phyloP scores from a whole-genome alignment of 1,140 invertebrate genomes.

The Drosophila asahinai region DNA sequence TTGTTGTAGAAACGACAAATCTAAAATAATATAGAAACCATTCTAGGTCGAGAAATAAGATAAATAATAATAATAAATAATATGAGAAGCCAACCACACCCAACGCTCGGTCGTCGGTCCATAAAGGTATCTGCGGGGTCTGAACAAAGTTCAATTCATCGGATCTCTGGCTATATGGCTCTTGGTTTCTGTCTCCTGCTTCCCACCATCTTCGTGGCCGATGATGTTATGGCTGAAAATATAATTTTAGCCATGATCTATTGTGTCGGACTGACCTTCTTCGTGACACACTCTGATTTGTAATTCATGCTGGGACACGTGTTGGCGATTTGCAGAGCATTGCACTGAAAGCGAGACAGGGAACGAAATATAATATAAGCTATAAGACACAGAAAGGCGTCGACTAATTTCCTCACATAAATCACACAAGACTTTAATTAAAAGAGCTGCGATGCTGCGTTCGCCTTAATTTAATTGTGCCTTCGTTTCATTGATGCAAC shows the following conservation, averaged over 20 bases:
- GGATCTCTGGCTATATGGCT: slow-evolving; percentile 24
- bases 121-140: slow-evolving; percentile 17
- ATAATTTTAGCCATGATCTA: slow-evolving; percentile 66
- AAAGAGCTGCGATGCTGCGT: slow-evolving; percentile 52
- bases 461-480: slow-evolving; percentile 69
- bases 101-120: not conserved
- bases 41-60: not conserved
- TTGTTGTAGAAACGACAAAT: too few relatives aligned
- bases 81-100: slow-evolving; percentile 4
- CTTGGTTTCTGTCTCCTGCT: slow-evolving; percentile 31
- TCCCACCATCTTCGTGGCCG: slow-evolving; percentile 45
- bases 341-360: slow-evolving; percentile 11
- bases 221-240: slow-evolving; percentile 53
- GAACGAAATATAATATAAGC: not conserved
- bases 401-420: slow-evolving; percentile 65
- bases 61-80: not conserved
- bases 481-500: slow-evolving; percentile 54
- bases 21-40: not conserved
- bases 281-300: slow-evolving; percentile 49
- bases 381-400: slow-evolving; percentile 14
- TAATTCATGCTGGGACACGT: slow-evolving; percentile 47
- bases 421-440: slow-evolving; percentile 65
- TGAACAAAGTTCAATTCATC: slow-evolving; percentile 29
- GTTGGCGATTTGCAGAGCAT: slow-evolving; percentile 43
- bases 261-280: slow-evolving; percentile 64